Conservation (phyloP, 2,888 invertebrate genomes). For the Stratiomys singularior region DNA sequence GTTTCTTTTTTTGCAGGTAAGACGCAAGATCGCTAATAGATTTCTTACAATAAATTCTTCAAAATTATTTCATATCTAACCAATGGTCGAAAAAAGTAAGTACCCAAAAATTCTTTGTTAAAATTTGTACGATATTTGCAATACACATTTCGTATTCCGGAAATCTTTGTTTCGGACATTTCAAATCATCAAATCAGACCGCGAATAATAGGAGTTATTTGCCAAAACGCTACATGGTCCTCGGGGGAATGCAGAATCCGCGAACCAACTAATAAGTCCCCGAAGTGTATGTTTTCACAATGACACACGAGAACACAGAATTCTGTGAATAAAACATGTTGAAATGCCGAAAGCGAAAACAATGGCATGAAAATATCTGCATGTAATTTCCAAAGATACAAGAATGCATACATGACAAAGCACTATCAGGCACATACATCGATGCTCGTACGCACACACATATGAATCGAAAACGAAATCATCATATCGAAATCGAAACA, state of each 20-base stretch:
- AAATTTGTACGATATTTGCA: too few species aligned
- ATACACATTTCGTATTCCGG: too few species aligned
- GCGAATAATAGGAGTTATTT: neutral
- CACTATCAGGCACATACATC: neutral
- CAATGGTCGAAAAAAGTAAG: too few species aligned
- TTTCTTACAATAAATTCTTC: too few species aligned
- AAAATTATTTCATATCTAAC: too few species aligned
- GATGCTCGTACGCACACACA: neutral
- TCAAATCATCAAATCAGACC: neutral
- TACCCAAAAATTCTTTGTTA: too few species aligned
- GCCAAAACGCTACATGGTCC: neutral
- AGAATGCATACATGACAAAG: neutral
- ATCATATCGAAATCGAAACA: slow-evolving; percentile 43
- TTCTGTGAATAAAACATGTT: slow-evolving; percentile 5
- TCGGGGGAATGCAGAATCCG: neutral
- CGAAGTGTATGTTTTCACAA: neutral
- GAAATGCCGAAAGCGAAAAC: slow-evolving; percentile 42
- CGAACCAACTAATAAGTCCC: neutral
- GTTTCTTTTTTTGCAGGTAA: too few species aligned
- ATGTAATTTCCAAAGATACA: slow-evolving; percentile 6
- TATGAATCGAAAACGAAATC: slow-evolving; percentile 43
- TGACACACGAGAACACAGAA: slow-evolving; percentile 3
- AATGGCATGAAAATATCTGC: slow-evolving; percentile 23
- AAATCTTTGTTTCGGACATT: too few species aligned
- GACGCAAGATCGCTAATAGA: too few species aligned